Evolutionary conservation across 2,113 vertebrate genomes (phyloP).

Genomic region (Odocoileus virginianus): DNA sequence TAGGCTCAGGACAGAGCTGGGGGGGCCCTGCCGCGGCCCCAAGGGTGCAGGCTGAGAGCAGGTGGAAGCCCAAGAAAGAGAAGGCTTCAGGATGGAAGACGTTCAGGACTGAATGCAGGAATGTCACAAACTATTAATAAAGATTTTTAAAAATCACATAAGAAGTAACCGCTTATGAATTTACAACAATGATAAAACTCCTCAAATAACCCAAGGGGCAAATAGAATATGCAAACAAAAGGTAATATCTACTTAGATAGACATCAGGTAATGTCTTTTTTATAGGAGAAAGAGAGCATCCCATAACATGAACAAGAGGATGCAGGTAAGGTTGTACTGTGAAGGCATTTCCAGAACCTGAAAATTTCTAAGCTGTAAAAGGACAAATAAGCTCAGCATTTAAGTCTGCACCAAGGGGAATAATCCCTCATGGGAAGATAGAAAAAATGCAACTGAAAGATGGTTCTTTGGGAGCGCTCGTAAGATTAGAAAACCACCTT

Average conservation of each 20-base stretch:
- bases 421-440: neutral
- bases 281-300: neutral
- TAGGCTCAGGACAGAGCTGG: neutral
- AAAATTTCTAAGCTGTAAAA: neutral
- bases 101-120: neutral
- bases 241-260: neutral
- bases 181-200: neutral
- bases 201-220: neutral
- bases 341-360: neutral
- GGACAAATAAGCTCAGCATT: neutral
- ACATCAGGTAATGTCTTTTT: neutral
- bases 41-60: accelerated
- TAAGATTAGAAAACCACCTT: neutral
- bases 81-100: neutral
- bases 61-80: too few species aligned
- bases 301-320: accelerated
- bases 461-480: neutral
- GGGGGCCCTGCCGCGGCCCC: accelerated
- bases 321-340: neutral
- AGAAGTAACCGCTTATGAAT: neutral
- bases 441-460: neutral
- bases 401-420: neutral
- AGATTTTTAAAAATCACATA: neutral
- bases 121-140: neutral
- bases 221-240: neutral